A percentile compares a stretch with the other conserved stretches of the same genome.
Evolutionary conservation across 2,888 invertebrate species (phyloP).

Genomic region (Ferdinandea cuprea): DNA sequence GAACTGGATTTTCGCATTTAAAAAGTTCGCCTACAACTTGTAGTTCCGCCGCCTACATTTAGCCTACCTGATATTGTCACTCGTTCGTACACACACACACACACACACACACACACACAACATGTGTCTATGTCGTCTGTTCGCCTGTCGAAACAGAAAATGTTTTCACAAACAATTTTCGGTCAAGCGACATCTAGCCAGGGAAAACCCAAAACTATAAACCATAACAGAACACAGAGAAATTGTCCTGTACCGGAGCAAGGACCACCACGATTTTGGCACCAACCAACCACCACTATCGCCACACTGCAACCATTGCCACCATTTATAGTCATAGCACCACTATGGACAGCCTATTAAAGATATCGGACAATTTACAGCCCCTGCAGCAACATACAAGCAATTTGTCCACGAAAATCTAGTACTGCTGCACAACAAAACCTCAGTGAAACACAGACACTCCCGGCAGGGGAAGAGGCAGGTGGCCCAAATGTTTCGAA

Average conservation of each 20-base stretch:
- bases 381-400: slow-evolving; percentile 72
- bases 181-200: slow-evolving; percentile 59
- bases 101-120: no score
- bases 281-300: slow-evolving; percentile 15
- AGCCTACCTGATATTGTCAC: no score
- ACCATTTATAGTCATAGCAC: slow-evolving; percentile 67
- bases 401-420: slow-evolving; percentile 69
- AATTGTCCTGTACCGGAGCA: slow-evolving; percentile 23
- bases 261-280: slow-evolving; percentile 57
- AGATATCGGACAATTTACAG: slow-evolving; percentile 75
- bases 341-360: slow-evolving; percentile 73
- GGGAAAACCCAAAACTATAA: slow-evolving; percentile 62
- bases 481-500: slow-evolving; percentile 23
- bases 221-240: slow-evolving; percentile 61
- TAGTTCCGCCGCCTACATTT: no score
- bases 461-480: slow-evolving; percentile 8
- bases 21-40: no score
- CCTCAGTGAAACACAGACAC: slow-evolving; percentile 8
- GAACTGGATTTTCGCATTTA: no score
- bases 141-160: slow-evolving; percentile 32
- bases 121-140: neutral
- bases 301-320: slow-evolving; percentile 42
- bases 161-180: slow-evolving; percentile 56
- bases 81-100: no score
- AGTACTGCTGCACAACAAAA: slow-evolving; percentile 46